Base-by-base conservation (phyloP, 2,797 vertebrate species). In the Heteromormyrus szaboi region DNA sequence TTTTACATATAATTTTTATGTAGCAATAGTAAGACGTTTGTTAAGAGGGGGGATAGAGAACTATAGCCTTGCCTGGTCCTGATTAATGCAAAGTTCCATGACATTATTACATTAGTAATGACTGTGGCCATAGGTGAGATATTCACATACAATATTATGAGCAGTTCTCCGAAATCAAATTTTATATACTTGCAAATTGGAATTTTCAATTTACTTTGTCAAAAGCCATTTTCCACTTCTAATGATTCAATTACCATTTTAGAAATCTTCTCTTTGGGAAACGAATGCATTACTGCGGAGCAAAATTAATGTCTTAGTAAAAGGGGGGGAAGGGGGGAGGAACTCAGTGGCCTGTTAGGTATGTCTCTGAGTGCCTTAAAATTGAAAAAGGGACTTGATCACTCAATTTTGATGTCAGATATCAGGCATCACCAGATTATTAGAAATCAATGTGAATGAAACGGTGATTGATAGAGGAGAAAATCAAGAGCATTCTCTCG, bases 51-150 rank as follows among this genome's bases (percentile, higher is more conserved):
- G 29, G 33, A 72, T 5, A 72, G 11, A 76, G 37, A 41, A 76
- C 4, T 33, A 19, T 76, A 41, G 5, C 4, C 29, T 14, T 76
- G 33, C 33, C 37, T 76, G 17, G 33, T 76, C 33, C 68, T 41
- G 68, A 76, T 41, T 76, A 41, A 76, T 76, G 68, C 33, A 19
- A 41, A 76, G 25, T 12, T 76, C 33, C 33, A 2, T 76, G 68
- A 76, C 68, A 76, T 76, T 76, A 76, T 76, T 76, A 17, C 68
- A 76, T 76, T 76, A 76, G 68, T 76, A 76, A 37, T 76, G 68
- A 41, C 14, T 76, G 68, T 41, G 37, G 68, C 68, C 68, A 76
- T 19, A 76, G 68, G 68, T 76, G 29, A 76, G 68, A 76, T 76
- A 17, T 41, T 76, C 68, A 41, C 68, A 19, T 76, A 76, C 33